Conservation (phyloP, 2,797 vertebrate species). For the Limosa lapponica region DNA sequence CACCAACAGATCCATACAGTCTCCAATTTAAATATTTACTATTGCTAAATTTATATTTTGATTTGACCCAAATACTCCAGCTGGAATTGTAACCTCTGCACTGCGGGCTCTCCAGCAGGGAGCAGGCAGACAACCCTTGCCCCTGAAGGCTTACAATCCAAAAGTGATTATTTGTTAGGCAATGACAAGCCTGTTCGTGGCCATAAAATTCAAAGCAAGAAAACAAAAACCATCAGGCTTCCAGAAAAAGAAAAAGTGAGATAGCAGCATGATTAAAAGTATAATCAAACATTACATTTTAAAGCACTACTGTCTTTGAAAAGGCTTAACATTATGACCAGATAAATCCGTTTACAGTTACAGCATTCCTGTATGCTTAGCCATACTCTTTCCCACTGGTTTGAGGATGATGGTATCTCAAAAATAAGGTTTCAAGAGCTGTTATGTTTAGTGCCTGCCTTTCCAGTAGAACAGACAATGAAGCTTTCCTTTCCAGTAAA, state of each 20-base stretch:
- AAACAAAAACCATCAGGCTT: background rate
- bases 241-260: background rate
- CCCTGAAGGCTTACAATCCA: background rate
- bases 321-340: background rate
- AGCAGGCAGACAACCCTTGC: slow-evolving; percentile 32
- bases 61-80: slow-evolving; percentile 24
- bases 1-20: background rate
- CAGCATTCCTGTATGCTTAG: background rate
- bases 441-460: too few species aligned
- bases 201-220: background rate
- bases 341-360: background rate
- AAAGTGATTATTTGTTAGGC: slow-evolving; percentile 55
- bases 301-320: background rate
- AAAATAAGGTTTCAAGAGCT: too few species aligned
- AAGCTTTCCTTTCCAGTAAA: background rate
- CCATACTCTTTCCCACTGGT: background rate
- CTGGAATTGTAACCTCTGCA: slow-evolving; percentile 19
- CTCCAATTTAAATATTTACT: slow-evolving; percentile 27
- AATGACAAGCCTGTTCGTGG: background rate
- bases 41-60: background rate
- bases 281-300: background rate
- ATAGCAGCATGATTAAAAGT: background rate
- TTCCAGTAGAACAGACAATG: background rate
- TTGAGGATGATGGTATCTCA: background rate
- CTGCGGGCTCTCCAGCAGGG: background rate